Conservation (phyloP, 2,797 vertebrate species). For the Passerculus sandwichensis region DNA sequence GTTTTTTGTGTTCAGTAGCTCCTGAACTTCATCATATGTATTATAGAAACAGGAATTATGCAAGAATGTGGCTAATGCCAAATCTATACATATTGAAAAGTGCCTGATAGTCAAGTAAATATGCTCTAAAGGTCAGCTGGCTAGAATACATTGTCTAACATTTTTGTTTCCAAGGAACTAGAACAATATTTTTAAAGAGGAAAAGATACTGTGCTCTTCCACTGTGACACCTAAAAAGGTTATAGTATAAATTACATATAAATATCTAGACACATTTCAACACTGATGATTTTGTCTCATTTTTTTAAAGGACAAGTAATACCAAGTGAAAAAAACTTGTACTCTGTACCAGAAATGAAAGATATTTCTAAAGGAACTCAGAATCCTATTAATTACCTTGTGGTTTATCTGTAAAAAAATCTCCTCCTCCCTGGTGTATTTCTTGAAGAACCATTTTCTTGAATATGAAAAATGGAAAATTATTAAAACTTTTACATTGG, state of each 20-base stretch:
- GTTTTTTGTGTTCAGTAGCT: not conserved
- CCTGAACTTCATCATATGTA: slow-evolving; percentile 12
- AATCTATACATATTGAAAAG: slow-evolving; percentile 63
- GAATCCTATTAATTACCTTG: not conserved
- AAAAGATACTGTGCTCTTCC: not conserved
- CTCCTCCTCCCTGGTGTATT: not conserved
- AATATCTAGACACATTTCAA: not conserved
- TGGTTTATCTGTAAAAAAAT: not conserved
- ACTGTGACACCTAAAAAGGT: not conserved
- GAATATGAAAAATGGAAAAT: not conserved
- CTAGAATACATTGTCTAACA: slow-evolving; percentile 41
- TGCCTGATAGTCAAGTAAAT: slow-evolving; percentile 50
- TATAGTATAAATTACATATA: not conserved
- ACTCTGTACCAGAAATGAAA: not conserved
- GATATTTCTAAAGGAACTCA: not conserved
- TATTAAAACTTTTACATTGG: not conserved
- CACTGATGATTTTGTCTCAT: not conserved
- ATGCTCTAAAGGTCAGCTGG: slow-evolving; percentile 72
- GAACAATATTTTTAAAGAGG: slow-evolving; percentile 20
- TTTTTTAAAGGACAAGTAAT: not conserved
- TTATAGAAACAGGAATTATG: slow-evolving; percentile 61
- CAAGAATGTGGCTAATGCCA: slow-evolving; percentile 54
- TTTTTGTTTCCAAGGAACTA: slow-evolving; percentile 4
- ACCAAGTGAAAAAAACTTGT: not conserved
- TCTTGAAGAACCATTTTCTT: not conserved